Evolutionary conservation across 2,113 vertebrate species (phyloP).

Genomic region (Sorex fumeus): DNA sequence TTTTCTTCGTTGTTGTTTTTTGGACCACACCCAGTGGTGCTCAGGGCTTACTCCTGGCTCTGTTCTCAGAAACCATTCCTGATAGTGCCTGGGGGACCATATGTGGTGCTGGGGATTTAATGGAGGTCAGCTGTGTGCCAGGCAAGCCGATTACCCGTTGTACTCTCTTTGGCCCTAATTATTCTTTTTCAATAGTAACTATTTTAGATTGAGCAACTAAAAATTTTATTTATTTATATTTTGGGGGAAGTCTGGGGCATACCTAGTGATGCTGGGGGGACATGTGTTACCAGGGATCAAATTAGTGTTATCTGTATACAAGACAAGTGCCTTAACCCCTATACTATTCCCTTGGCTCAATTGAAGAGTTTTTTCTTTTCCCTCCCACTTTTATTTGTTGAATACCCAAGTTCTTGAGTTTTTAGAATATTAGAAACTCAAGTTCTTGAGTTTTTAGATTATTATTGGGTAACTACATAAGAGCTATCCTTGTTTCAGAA

Average conservation of each 20-base stretch:
- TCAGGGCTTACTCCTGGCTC: background rate
- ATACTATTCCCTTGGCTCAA: no score
- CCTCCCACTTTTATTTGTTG: no score
- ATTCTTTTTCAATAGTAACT: background rate
- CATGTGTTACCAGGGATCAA: no score
- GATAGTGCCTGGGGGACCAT: conserved; percentile 10
- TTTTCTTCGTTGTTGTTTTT: background rate
- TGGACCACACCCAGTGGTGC: conserved; percentile 4
- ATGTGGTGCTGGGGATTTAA: background rate
- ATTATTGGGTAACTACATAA: no score
- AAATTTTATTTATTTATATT: no score
- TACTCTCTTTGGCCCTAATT: background rate
- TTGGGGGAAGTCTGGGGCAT: no score
- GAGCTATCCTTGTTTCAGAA: background rate
- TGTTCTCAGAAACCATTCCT: background rate
- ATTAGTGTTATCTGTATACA: no score
- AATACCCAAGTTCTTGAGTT: background rate
- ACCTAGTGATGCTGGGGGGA: no score
- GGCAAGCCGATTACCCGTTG: no score
- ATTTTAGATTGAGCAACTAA: background rate
- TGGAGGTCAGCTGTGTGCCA: no score
- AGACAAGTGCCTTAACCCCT: no score
- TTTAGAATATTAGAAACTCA: conserved; percentile 3
- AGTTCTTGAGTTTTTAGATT: conserved; percentile 33
- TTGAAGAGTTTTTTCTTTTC: no score